Evolutionary conservation across 2,888 invertebrate genomes (phyloP).

Genomic region (Alsophila aescularia): DNA sequence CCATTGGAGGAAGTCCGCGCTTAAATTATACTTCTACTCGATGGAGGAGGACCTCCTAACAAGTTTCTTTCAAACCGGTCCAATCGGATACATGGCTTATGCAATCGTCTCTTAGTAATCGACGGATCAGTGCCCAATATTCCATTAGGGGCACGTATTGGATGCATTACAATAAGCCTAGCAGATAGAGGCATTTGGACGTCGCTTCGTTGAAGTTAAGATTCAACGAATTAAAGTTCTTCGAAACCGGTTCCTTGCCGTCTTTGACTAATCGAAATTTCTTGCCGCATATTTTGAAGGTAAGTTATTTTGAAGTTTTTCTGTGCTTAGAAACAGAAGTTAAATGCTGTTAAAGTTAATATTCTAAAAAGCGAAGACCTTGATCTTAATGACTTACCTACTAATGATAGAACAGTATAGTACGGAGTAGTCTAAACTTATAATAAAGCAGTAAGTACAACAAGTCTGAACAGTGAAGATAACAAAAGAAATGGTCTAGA

Average conservation of each 20-base stretch:
- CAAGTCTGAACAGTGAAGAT: too few species aligned
- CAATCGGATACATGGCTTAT: constrained; percentile 66
- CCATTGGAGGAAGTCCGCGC: constrained; percentile 30
- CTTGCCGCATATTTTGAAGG: too few species aligned
- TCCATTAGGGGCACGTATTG: constrained; percentile 23
- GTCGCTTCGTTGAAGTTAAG: neutral
- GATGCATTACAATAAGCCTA: constrained; percentile 12
- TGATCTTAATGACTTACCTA: neutral
- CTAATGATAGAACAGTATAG: neutral
- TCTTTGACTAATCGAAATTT: too few species aligned
- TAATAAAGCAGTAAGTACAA: too few species aligned
- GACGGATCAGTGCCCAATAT: constrained; percentile 52
- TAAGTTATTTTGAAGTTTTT: too few species aligned
- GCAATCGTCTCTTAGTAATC: constrained; percentile 70
- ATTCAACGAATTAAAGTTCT: neutral
- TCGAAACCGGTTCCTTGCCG: neutral
- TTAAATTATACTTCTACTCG: constrained; percentile 27
- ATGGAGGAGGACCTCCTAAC: constrained; percentile 75
- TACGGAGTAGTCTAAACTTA: neutral
- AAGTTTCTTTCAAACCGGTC: constrained; percentile 81
- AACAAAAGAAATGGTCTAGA: too few species aligned
- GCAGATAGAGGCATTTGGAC: neutral
- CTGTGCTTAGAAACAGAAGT: too few species aligned
- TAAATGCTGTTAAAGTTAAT: neutral
- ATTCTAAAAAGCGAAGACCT: neutral